Base-by-base conservation (phyloP, 2,113 vertebrate species). In the Cryptotis parvus region DNA sequence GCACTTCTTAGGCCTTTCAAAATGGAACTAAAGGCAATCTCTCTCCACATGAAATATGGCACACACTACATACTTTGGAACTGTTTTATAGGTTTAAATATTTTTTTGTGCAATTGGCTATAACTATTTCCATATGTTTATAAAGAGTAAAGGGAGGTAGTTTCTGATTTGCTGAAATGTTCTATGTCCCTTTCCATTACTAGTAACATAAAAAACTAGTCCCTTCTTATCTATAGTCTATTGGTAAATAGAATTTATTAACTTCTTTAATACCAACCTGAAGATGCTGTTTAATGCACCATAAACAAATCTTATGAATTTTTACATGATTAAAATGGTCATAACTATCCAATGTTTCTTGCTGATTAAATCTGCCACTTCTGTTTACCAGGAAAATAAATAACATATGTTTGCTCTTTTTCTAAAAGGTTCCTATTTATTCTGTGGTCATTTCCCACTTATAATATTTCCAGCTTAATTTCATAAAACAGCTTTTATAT, bases 341-440 rank as follows among this genome's bases (percentile, higher is more conserved):
- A 99, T 98, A 99, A 99, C 98, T 99, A 98, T 98, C 98, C 98
- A 98, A 97, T 98, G 98, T 99, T 99, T 99, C 98, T 98, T 98
- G 98, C 98, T 99, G 99, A 99, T 99, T 99, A 98, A 99, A 98
- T 99, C 98, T 99, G 98, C 98, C 98, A 98, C 98, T 98, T 98
- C 97, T 98, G 98, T 99, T 99, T 99, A 99, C 98, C 97, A 95
- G 97, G 97, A 98, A 99, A 99, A 99, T 99, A 99, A 99, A 99
- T 98, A 99, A 99, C 99, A 99, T 97, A 99, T 99, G 99, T 98
- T 97, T 98, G 96, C 95, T 97, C 87, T 97, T 94, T 97, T 97
- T 98, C 97, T 98, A 97, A 98, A 98, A 98, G 96, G 95, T 96
- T 98, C 96, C 96, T 98, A 98, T 98, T 98, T 98, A 98, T 97